Evolutionary conservation across 2,888 invertebrate genomes (phyloP), one percentile per base, ranked within the genome.

Genomic region (Lagria hirta): DNA sequence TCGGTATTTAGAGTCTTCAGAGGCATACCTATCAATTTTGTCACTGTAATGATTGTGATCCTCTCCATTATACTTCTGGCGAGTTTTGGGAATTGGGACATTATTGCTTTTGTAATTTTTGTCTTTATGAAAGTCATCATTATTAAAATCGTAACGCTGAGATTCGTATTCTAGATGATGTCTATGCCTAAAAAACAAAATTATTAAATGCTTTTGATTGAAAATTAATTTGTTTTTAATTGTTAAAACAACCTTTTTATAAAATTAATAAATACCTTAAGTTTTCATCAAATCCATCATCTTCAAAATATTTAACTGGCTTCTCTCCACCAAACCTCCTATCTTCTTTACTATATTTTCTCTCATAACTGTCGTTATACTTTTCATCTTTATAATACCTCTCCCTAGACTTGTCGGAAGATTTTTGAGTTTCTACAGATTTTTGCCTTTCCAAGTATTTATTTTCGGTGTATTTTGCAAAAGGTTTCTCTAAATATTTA

Each of bases 281-380:
- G 42, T 58, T 60, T 48, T 69, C 68, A 34, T 65, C 65, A 35
- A 68, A 67, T 10, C 66, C 68, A 41, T 66, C 66, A 35, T 67
- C 66, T n/a, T 65, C 66, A 26, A 60, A 64, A 38, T 65, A 66
- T 43, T 59, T 61, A 7, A 46, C 29, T 4, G 57, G 49, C 30
- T 60, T 62, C 3, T 57, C 54, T n/a, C n/a, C n/a, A n/a, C n/a
- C n/a, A n/a, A n/a, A n/a, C n/a, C n/a, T n/a, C 29, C 52, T 61
- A 6, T 58, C 57, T 4, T 57, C 59, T 15, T 52, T 47, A 10
- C 22, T 22, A 27, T 41, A 47, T 28, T 54, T 11, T 12, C 44
- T 18, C 18, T 45, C 20, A 32, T 48, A 7, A 34, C 48, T 43
- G 6, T 52, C 51, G 1, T 45, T 27, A 30, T 52, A 51, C 24